These are phyloP conservation scores for Liparis tanakae DNA, from an alignment of 2,797 vertebrate genomes.

Conservation along the genomic window DNA sequence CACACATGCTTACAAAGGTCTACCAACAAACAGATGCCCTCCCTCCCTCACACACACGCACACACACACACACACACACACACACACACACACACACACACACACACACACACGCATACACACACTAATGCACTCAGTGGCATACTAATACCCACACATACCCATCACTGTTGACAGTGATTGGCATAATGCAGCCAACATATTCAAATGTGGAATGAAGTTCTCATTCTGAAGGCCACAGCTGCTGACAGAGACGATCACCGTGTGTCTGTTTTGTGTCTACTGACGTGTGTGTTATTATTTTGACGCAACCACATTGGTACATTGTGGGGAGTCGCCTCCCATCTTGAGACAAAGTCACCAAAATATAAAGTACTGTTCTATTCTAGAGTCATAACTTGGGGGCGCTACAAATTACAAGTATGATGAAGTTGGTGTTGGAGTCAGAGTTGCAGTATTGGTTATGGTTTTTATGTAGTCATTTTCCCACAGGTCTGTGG, in stretches of 20 bases:
- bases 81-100: not conserved
- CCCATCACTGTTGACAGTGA: constrained; percentile 6
- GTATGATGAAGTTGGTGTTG: not conserved
- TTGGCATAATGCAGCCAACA: constrained; percentile 19
- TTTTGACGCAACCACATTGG: not conserved
- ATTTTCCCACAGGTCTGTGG: not conserved
- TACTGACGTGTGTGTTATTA: constrained; percentile 13
- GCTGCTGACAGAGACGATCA: constrained; percentile 20
- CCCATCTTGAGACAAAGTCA: not conserved
- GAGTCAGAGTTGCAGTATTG: not conserved
- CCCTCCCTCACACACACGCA: not conserved
- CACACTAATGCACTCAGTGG: not conserved
- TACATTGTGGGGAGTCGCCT: not conserved
- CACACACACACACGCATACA: not conserved
- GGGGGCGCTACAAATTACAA: not conserved
- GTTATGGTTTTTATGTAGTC: not conserved
- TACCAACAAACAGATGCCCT: not conserved
- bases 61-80: not conserved
- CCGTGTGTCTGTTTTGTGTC: constrained; percentile 12
- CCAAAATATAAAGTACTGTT: not conserved
- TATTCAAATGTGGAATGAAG: constrained; percentile 12
- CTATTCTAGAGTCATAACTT: not conserved
- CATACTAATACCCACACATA: constrained; percentile 10
- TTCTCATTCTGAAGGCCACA: constrained; percentile 28
- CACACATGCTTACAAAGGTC: not conserved